Base-by-base conservation (phyloP, 1,140 invertebrate genomes). In the Neuroterus valhalla region DNA sequence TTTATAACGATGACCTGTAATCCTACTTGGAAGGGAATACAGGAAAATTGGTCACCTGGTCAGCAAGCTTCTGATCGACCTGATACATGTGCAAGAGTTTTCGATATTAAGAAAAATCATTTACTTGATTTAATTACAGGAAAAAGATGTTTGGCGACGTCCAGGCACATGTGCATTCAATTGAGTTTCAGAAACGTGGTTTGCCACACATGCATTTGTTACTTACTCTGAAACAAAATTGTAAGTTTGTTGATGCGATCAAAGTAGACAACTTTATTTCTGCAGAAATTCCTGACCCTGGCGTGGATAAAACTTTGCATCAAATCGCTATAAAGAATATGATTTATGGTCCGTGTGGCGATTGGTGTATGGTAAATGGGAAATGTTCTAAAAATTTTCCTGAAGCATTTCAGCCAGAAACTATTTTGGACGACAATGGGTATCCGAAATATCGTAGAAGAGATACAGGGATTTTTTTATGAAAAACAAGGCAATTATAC, bases 301-400 rank as follows among this genome's bases (percentile, higher is more conserved):
- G 5, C 26, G 21, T 19, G 42, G 38, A 52, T 23, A 31, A 21
- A 6, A 11, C 15, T 5, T 38, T 52, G 6, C 23, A 52, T 55
- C 10, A 17, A 19, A 87, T 81, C 21, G 69, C 83, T 23, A 74
- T 42, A 17, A 75, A 68, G n/a, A n/a, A n/a, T n/a, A n/a, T n/a
- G n/a, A n/a, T n/a, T n/a, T n/a, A n/a, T n/a, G n/a, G n/a, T n/a
- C n/a, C n/a, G n/a, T n/a, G n/a, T n/a, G n/a, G n/a, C n/a, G n/a
- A n/a, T n/a, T n/a, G n/a, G n/a, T n/a, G n/a, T n/a, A n/a, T n/a
- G n/a, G n/a, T n/a, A n/a, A n/a, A n/a, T n/a, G n/a, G n/a, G n/a
- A n/a, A n/a, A 44, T 75, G 75, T 71, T 74, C n/a, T 74, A 82
- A 78, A 72, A 70, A 68, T 82, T 85, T 76, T 85, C 86, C 78